A percentile compares a stretch with the other conserved stretches of the same genome.
Conservation (phyloP, 1,140 invertebrate species). For the Panagrolaimus sp. region DNA sequence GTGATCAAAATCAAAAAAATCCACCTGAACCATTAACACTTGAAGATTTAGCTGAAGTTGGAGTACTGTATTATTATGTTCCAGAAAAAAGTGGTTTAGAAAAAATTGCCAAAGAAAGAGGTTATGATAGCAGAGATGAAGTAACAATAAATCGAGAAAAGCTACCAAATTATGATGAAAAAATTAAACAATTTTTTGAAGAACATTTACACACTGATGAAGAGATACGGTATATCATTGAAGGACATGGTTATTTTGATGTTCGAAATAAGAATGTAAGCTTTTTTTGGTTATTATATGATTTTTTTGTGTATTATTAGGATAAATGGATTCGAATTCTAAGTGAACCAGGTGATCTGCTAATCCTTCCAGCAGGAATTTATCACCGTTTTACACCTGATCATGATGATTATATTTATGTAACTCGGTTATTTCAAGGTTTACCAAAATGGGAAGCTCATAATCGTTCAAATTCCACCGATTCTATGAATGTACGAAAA, state of each 20-base stretch:
- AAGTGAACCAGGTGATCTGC: conserved; percentile 76
- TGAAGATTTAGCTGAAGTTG: conserved; percentile 68
- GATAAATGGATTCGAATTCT: conserved; percentile 86
- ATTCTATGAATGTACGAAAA: conserved; percentile 31
- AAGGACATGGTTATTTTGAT: conserved; percentile 91
- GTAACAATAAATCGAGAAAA: conserved; percentile 75
- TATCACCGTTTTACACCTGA: conserved; percentile 96
- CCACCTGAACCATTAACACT: conserved; percentile 69
- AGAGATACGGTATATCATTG: conserved; percentile 80
- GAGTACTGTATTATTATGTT: conserved; percentile 70
- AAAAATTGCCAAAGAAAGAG: conserved; percentile 70
- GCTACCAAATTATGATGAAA: conserved; percentile 79
- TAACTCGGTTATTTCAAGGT: conserved; percentile 79
- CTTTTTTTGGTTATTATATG: not conserved
- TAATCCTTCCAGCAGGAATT: conserved; percentile 88
- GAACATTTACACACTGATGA: conserved; percentile 97
- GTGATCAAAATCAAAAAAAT: conserved; percentile 70
- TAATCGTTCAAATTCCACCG: conserved; percentile 72
- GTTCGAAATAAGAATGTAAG: conserved; percentile 72
- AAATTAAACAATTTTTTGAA: conserved; percentile 80
- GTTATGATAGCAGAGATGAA: conserved; percentile 83
- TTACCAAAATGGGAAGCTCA: conserved; percentile 84
- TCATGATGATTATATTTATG: conserved; percentile 75
- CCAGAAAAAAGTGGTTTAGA: conserved; percentile 62
- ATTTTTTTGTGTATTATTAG: conserved; percentile 21